Evolutionary conservation across 1,140 invertebrate genomes (phyloP).

Genomic region (Cataglyphis hispanica): DNA sequence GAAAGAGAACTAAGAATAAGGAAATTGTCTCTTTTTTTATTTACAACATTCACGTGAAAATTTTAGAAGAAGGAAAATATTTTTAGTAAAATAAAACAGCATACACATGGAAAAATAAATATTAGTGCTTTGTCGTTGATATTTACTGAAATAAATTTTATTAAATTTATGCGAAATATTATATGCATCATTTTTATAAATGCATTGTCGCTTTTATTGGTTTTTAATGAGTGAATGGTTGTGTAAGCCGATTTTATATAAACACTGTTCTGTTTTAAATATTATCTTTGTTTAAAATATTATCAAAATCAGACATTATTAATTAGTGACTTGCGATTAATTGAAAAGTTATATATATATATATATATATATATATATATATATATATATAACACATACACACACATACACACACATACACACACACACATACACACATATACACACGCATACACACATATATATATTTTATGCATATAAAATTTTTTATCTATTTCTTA

Average conservation of each 20-base stretch:
- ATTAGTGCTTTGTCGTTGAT: conserved; percentile 7
- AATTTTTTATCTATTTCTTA: not conserved
- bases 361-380: too few relatives aligned
- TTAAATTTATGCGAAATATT: conserved; percentile 4
- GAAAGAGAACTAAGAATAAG: too few relatives aligned
- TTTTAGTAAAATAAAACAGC: not conserved
- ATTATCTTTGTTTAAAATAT: not conserved
- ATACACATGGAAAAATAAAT: conserved; percentile 27
- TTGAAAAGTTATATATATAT: not conserved
- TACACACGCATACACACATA: too few relatives aligned
- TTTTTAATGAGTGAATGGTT: not conserved
- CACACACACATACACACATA: too few relatives aligned
- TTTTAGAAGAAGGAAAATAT: not conserved
- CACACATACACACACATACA: too few relatives aligned
- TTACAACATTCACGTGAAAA: too few relatives aligned
- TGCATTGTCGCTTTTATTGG: not conserved
- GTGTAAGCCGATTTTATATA: not conserved
- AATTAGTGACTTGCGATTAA: not conserved
- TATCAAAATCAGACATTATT: not conserved
- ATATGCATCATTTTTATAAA: not conserved
- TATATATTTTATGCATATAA: too few relatives aligned
- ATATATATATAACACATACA: too few relatives aligned
- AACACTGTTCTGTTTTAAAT: not conserved
- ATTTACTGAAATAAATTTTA: conserved; percentile 15
- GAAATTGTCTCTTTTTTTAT: too few relatives aligned